Evolutionary conservation across 2,888 invertebrate species (phyloP).

Genomic region (Gryllus longicercus): DNA sequence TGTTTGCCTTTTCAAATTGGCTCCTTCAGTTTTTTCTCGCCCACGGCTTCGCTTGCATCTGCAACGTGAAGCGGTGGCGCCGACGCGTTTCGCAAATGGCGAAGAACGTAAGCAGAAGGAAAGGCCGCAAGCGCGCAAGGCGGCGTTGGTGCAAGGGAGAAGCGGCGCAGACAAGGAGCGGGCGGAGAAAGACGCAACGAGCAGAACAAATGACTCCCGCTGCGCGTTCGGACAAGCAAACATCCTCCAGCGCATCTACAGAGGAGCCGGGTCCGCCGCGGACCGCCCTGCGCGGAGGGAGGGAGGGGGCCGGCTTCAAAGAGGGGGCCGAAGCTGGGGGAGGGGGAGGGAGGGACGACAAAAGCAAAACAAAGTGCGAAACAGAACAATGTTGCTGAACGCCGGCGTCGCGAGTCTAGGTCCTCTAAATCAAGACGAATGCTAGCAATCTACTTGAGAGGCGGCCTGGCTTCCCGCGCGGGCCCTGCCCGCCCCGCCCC

Average conservation of each 20-base stretch:
- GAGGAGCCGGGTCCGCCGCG: no score
- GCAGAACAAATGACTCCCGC: neutral
- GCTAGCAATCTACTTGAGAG: constrained; percentile 8
- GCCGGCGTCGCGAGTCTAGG: neutral
- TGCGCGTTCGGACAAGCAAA: constrained; percentile 1
- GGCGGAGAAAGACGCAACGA: neutral
- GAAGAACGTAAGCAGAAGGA: neutral
- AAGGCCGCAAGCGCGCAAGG: neutral
- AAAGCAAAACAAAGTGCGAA: constrained; percentile 17
- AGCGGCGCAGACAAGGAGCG: neutral
- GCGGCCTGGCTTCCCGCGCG: neutral
- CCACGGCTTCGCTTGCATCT: neutral
- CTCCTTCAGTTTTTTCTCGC: neutral
- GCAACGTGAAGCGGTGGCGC: neutral
- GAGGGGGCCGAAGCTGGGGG: neutral
- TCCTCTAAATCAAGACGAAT: constrained; percentile 8
- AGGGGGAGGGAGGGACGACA: neutral
- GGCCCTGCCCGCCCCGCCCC: neutral
- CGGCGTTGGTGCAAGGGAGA: neutral
- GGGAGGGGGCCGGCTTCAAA: neutral
- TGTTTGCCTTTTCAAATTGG: constrained; percentile 1
- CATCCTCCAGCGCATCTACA: neutral
- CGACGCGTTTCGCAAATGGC: neutral
- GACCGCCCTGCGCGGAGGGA: no score
- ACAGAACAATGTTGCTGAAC: neutral